phyloP scores from a whole-genome alignment of 2,888 invertebrate genomes.

The Tetragonisca angustula region DNA sequence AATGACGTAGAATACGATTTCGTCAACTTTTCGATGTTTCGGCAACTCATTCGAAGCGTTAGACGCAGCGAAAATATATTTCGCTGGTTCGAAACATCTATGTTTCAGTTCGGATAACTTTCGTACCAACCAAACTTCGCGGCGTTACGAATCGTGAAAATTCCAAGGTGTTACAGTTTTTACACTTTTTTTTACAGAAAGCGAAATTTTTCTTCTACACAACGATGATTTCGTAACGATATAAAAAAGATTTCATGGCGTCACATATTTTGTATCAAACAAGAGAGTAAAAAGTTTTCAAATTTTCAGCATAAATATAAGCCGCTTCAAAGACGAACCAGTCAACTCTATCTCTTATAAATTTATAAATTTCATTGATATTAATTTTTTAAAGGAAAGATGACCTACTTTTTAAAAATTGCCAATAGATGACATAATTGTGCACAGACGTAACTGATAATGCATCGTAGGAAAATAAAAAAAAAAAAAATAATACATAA shows the following conservation, averaged over 20 bases:
- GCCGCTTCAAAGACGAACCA: background rate
- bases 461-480: background rate
- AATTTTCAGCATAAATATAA: background rate
- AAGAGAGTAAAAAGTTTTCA: background rate
- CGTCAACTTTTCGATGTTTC: background rate
- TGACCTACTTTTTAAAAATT: background rate
- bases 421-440: background rate
- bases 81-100: background rate
- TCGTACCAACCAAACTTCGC: background rate
- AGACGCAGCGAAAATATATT: background rate
- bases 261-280: background rate
- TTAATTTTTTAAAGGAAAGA: background rate
- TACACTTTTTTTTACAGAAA: background rate
- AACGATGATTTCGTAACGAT: background rate
- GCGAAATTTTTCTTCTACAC: background rate
- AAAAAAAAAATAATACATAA: background rate
- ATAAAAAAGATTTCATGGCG: background rate
- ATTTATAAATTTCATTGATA: background rate
- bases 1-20: background rate
- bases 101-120: background rate
- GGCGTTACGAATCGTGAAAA: background rate
- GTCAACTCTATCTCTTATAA: accelerated
- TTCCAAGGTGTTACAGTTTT: background rate
- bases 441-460: background rate
- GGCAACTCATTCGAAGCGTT: too few relatives aligned